phyloP scores from a whole-genome alignment of 1,140 invertebrate genomes.

The Planococcus citri region DNA sequence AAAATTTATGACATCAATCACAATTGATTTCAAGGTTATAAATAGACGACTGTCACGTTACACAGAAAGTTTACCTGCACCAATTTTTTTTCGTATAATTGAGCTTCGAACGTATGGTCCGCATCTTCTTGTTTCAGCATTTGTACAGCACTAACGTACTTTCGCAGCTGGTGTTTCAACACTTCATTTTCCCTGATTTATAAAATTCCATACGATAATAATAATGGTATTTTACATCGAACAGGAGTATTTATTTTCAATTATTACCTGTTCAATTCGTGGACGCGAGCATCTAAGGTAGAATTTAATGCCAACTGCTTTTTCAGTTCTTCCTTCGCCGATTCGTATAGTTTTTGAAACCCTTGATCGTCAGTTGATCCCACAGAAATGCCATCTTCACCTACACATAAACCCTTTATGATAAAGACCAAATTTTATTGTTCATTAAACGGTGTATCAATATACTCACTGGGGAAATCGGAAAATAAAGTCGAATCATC shows the following conservation, averaged over 20 bases:
- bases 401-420: background rate
- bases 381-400: constrained; percentile 23
- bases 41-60: background rate
- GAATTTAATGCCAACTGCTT: background rate
- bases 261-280: constrained; percentile 4
- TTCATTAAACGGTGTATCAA: background rate
- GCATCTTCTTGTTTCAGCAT: constrained; percentile 45
- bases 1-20: background rate
- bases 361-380: constrained; percentile 22
- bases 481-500: constrained; percentile 2
- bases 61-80: constrained; percentile 43
- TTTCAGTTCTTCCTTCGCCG: constrained; percentile 9
- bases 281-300: background rate
- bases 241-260: background rate
- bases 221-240: background rate
- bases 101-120: constrained; percentile 52
- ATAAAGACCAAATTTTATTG: background rate
- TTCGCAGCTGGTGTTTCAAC: constrained; percentile 74
- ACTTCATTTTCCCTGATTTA: constrained; percentile 68
- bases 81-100: constrained; percentile 75
- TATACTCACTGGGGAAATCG: background rate
- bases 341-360: constrained; percentile 9
- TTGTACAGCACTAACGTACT: constrained; percentile 81
- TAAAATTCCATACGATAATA: constrained; percentile 29
- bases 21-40: background rate